phyloP scores from a whole-genome alignment of 2,888 invertebrate genomes.

The Stenchaetothrips biformis region DNA sequence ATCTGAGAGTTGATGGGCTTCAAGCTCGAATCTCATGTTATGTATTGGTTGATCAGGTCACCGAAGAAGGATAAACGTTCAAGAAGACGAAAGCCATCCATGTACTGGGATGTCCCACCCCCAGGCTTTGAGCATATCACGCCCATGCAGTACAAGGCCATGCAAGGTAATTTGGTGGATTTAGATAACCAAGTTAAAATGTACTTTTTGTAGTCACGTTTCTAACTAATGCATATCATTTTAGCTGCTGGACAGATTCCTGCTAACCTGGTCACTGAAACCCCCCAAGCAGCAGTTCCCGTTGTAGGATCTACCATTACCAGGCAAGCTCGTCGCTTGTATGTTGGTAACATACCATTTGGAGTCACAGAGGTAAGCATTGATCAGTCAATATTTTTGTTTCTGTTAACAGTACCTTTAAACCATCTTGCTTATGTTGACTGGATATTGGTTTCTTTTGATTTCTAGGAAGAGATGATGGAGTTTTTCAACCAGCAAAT shows the following conservation, averaged over 20 bases:
- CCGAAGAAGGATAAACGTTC: constrained; percentile 51
- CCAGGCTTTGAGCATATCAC: constrained; percentile 97
- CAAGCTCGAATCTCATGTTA: too few relatives aligned
- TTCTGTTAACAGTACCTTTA: neutral
- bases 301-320: constrained; percentile 96
- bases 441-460: constrained; percentile 30
- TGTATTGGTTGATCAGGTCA: constrained; percentile 47
- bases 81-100: constrained; percentile 79
- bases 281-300: constrained; percentile 92
- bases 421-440: neutral
- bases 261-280: constrained; percentile 84
- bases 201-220: constrained; percentile 28
- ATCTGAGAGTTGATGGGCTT: too few relatives aligned
- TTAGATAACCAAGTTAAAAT: neutral
- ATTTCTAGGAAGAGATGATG: constrained; percentile 83
- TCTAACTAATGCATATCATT: constrained; percentile 21
- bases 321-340: constrained; percentile 83
- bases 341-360: constrained; percentile 98
- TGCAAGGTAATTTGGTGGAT: constrained; percentile 50
- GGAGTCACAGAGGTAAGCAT: constrained; percentile 78
- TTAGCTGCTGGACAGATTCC: constrained; percentile 71
- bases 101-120: constrained; percentile 98
- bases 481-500: constrained; percentile 98
- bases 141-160: constrained; percentile 79
- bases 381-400: neutral